Evolutionary conservation across 2,797 vertebrate genomes (phyloP).

Genomic region (Forpus xanthops): DNA sequence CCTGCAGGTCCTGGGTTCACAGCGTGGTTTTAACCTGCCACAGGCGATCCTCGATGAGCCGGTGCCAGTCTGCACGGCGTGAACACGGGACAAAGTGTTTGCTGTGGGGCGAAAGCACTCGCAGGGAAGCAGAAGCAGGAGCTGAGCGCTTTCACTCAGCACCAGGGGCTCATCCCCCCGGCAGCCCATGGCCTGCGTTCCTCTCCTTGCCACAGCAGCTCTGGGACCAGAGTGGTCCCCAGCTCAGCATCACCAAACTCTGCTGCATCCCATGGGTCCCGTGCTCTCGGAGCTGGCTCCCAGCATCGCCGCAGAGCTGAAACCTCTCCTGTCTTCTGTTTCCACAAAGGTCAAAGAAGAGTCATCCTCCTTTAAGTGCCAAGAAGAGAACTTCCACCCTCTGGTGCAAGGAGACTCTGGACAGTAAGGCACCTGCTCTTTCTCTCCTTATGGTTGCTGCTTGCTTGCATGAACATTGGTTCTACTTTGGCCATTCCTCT

Average conservation of each 20-base stretch:
- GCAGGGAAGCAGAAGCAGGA: neutral
- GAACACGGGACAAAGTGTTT: too few relatives aligned
- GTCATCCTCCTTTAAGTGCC: neutral
- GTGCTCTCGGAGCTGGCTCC: neutral
- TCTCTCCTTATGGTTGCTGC: rapidly evolving
- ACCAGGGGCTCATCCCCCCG: rapidly evolving
- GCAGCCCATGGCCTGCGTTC: neutral
- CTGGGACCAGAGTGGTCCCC: neutral
- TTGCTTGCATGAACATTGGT: neutral
- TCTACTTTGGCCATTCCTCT: rapidly evolving
- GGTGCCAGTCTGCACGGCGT: rapidly evolving
- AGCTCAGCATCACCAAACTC: neutral
- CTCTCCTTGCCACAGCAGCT: rapidly evolving
- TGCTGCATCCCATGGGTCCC: neutral
- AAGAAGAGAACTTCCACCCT: neutral
- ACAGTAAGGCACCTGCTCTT: constrained; percentile 45
- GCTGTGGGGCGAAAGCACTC: neutral
- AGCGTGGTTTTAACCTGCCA: neutral
- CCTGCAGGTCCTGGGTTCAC: neutral
- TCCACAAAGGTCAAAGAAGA: constrained; percentile 38
- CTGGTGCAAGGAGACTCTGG: neutral
- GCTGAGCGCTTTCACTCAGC: rapidly evolving
- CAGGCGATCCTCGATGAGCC: rapidly evolving
- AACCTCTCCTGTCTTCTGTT: constrained; percentile 9
- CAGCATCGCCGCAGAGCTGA: neutral